Evolutionary conservation across 2,113 vertebrate species (phyloP), one percentile per base, ranked within the genome.

Genomic region (Calidris pugnax): DNA sequence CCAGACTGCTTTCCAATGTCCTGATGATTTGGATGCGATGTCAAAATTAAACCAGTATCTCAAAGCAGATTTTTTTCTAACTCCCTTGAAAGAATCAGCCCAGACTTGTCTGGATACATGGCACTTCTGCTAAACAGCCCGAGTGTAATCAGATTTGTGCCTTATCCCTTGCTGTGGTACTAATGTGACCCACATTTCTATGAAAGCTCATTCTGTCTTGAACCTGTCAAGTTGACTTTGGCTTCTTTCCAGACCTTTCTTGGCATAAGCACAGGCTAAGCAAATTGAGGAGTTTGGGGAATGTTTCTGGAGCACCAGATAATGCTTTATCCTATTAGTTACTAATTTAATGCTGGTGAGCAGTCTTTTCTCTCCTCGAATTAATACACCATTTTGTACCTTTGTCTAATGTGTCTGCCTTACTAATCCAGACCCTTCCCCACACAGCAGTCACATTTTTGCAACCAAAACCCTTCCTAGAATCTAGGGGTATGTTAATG

Each of bases 241-340:
- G 88, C 76, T 92, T 86, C 75, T 63, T 24, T 90, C 76, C 95
- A 90, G 51, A 84, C 37, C 23, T 67, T 84, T 73, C 53, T 86
- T 88, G 85, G 82, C 85, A 45, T 80, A 92, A 84, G 56, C 68
- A 81, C 27, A 60, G 64, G 33, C 60, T 68, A 67, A 94, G 82
- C 56, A 81, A 90, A 60, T 26, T 63, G 63, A 60, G 51, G 76
- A 89, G 33, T 93, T 77, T 45, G 64, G 43, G 76, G 43, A 39
- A 56, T 81, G 30, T 86, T 96, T 90, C 80, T 93, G 90, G 76
- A 89, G 48, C 51, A 68, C 64, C 53, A 84, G 79, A 90, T 93
- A 92, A 89, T 92, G 56, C 56, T 86, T 95, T 78, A 78, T 93
- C 72, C 53, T 89, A 7, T 92, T 95, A 75, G 78, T 90, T 84